Base-by-base conservation (phyloP, 1,140 invertebrate species). In the Nymphalis io region DNA sequence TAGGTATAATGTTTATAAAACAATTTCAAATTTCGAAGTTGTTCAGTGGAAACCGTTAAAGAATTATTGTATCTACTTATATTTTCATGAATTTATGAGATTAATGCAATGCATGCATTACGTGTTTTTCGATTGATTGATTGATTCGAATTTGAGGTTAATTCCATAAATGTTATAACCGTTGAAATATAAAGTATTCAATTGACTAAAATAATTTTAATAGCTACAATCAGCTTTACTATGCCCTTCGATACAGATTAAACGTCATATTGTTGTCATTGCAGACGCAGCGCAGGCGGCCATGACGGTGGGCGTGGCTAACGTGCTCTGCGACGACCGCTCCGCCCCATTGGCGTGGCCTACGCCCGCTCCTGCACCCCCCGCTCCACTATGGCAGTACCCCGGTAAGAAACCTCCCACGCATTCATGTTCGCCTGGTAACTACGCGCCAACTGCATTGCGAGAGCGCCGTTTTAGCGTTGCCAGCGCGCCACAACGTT, bases 381-480 rank as follows among this genome's bases (percentile, higher is more conserved):
- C 94, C 77, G 93, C 95, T 64, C 94, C 95, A 72, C 91, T 96
- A 81, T 95, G 94, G 95, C 94, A 95, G 90, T 96, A 95, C 92
- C 95, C 95, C 77, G 87, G 95, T 95, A 86, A 94, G 93, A 90
- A 78, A 86, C 85, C 85, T 89, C 84, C 83, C 68, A 55, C 69
- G 38, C 40, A 65, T 65, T 78, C 60, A 83, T 91, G 88, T 70
- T 72, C 73, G 74, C 89, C 89, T 91, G 85, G 89, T 91, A 91
- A 81, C 82, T 90, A 84, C 88, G 87, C 89, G 87, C 89, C 89
- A 91, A 90, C 82, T 85, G 80, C 85, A 83, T 86, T 86, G 84
- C 88, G 85, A 84, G 86, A 88, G 80, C 79, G 89, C 85, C 78
- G 85, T 86, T 75, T 79, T 76, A 76, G 78, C 82, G 74, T 75